Conservation (phyloP, 1,140 invertebrate genomes). For the Zelostemma sp. region DNA sequence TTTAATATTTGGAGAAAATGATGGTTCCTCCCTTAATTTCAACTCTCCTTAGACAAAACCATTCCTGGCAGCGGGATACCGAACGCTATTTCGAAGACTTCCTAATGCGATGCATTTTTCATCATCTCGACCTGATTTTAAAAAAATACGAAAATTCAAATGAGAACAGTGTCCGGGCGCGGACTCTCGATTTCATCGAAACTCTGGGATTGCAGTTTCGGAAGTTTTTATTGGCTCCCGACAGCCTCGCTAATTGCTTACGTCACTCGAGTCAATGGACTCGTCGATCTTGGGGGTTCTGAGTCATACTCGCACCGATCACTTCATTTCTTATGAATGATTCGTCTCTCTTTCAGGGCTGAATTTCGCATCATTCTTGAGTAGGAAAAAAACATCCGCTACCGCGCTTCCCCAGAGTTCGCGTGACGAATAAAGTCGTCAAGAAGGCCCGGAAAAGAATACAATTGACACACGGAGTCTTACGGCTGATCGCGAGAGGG, state of each 20-base stretch:
- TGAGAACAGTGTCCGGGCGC: too few species aligned
- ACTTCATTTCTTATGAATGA: conserved; percentile 55
- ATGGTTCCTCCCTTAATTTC: conserved; percentile 66
- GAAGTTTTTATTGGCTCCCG: too few species aligned
- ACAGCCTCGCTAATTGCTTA: conserved; percentile 69
- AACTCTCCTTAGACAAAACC: conserved; percentile 51
- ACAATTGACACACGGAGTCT: conserved; percentile 30
- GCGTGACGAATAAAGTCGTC: conserved; percentile 40
- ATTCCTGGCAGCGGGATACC: conserved; percentile 53
- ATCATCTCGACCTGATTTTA: too few species aligned
- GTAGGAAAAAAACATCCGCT: too few species aligned
- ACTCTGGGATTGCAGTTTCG: too few species aligned
- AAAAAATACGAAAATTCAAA: too few species aligned
- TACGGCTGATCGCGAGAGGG: conserved; percentile 25
- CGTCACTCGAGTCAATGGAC: conserved; percentile 67
- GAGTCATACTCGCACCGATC: conserved; percentile 58
- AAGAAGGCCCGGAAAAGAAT: conserved; percentile 25
- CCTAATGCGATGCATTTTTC: conserved; percentile 12
- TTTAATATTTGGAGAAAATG: conserved; percentile 71
- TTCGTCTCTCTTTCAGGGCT: conserved; percentile 26
- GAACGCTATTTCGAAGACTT: conserved; percentile 42
- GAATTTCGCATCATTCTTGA: too few species aligned
- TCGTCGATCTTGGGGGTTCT: conserved; percentile 45
- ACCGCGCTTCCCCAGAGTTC: too few species aligned
- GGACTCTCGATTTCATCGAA: too few species aligned